A percentile compares a stretch with the other conserved stretches of the same genome.
Evolutionary conservation across 2,888 invertebrate species (phyloP).

Genomic region (Coelinius sp.): DNA sequence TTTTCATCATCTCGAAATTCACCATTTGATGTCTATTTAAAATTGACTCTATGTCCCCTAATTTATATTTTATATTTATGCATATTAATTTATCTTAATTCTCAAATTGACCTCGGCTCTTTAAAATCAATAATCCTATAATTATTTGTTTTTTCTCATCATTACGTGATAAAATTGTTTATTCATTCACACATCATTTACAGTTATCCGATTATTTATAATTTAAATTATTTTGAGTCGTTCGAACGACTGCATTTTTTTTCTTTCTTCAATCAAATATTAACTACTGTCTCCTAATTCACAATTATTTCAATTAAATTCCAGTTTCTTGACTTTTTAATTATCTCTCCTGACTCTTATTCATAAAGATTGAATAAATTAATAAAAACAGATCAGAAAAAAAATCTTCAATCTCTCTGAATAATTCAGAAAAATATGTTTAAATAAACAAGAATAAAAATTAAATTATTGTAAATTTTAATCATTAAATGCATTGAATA

Average conservation of each 20-base stretch:
- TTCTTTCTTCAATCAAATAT: background rate
- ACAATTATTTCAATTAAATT: background rate
- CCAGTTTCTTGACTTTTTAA: background rate
- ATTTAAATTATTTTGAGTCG: background rate
- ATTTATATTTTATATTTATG: constrained; percentile 28
- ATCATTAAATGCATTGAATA: background rate
- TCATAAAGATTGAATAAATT: background rate
- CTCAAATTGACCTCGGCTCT: constrained; percentile 38
- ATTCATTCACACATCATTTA: constrained; percentile 4
- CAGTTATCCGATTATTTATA: background rate
- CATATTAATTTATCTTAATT: constrained; percentile 29
- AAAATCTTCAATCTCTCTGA: background rate
- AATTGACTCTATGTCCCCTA: constrained; percentile 60
- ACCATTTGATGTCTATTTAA: constrained; percentile 59
- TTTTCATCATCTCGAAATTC: constrained; percentile 31
- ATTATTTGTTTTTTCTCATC: background rate
- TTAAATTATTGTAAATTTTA: no score
- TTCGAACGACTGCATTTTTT: background rate
- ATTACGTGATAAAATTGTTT: background rate
- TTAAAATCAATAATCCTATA: constrained; percentile 21
- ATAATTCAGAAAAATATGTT: no score
- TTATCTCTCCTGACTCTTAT: background rate
- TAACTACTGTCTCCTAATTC: background rate
- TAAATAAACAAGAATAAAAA: background rate
- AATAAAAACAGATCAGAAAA: background rate